Conservation (phyloP, 2,888 invertebrate genomes). For the Polyommatus icarus region DNA sequence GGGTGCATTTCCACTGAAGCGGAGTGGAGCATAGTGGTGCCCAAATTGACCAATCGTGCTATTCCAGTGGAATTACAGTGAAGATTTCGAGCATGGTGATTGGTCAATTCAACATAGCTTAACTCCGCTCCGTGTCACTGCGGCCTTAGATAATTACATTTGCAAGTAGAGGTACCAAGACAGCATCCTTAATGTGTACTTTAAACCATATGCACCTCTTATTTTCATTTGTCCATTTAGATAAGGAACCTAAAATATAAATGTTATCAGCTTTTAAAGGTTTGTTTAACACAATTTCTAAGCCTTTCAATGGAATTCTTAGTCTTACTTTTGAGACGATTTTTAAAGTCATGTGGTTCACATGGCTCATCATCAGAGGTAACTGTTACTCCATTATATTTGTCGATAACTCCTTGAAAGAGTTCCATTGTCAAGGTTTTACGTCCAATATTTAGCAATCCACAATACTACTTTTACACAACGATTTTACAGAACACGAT, state of each 20-base stretch:
- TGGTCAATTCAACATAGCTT: no score
- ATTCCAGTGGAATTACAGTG: no score
- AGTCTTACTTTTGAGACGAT: slow-evolving; percentile 80
- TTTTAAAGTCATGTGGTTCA: slow-evolving; percentile 68
- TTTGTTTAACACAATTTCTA: background rate
- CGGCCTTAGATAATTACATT: slow-evolving; percentile 70
- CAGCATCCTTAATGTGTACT: slow-evolving; percentile 84
- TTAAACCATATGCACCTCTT: slow-evolving; percentile 91
- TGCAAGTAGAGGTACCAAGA: slow-evolving; percentile 88
- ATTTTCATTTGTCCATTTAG: slow-evolving; percentile 82
- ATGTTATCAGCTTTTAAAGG: slow-evolving; percentile 16
- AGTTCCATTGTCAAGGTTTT: slow-evolving; percentile 37
- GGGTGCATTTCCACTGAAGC: no score
- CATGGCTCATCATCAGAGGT: slow-evolving; percentile 82
- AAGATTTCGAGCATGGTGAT: no score
- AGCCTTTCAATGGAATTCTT: background rate
- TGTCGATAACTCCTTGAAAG: slow-evolving; percentile 77
- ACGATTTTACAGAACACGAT: background rate
- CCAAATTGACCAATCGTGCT: no score
- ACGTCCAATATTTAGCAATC: background rate
- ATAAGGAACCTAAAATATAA: slow-evolving; percentile 82
- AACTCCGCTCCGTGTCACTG: no score
- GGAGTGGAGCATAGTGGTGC: no score
- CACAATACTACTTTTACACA: background rate
- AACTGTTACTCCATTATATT: slow-evolving; percentile 87